Evolutionary conservation across 2,113 vertebrate species (phyloP).

Genomic region (Phrynocephalus versicolor): DNA sequence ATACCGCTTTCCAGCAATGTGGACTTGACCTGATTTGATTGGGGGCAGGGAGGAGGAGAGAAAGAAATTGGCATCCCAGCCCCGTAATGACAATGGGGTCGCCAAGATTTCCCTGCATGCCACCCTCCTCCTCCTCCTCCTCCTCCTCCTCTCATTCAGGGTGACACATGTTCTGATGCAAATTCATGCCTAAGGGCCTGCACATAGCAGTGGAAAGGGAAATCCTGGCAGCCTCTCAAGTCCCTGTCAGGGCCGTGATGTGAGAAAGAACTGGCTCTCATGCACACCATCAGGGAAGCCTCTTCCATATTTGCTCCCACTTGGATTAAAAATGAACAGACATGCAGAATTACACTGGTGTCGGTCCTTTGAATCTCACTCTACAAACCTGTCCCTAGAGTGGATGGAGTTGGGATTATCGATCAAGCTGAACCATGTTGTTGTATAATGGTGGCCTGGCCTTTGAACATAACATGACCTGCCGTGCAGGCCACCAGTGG

Average conservation of each 20-base stretch:
- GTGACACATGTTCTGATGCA: background rate
- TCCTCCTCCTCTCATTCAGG: background rate
- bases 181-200: conserved; percentile 3
- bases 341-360: background rate
- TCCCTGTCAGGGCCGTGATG: too few species aligned
- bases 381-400: background rate
- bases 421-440: background rate
- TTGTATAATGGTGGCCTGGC: background rate
- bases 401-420: background rate
- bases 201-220: background rate
- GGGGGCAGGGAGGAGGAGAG: background rate
- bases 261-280: background rate
- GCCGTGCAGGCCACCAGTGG: background rate
- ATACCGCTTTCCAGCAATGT: background rate
- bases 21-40: background rate
- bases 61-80: background rate
- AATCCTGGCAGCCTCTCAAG: background rate
- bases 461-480: background rate
- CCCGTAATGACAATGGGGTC: background rate
- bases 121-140: background rate
- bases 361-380: background rate
- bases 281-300: background rate
- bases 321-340: background rate
- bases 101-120: background rate
- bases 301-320: conserved; percentile 1